Base-by-base conservation (phyloP, 2,888 invertebrate species). In the Leucoma salicis region DNA sequence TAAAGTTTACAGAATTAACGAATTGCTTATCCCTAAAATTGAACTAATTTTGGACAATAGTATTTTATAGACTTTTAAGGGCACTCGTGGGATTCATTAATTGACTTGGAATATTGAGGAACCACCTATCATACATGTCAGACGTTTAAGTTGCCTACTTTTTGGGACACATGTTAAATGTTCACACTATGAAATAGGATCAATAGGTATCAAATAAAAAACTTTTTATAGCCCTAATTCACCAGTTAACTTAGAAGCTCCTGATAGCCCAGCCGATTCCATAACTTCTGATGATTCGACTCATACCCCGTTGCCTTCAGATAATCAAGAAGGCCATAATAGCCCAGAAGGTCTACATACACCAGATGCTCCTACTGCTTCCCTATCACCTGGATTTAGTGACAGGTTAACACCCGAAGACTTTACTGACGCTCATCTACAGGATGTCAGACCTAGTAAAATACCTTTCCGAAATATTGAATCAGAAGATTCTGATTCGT, bases 1-100 rank as follows among this genome's bases (percentile, higher is more conserved):
- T 27, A 34, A 42, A 36, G 24, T 49, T 13, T 34, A 31, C 15
- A 18, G 27, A 10, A 45, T 49, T 7, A 32, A 49, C 39, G 42
- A 45, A 5, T 35, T 37, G 8, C 18, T 24, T 13, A 18, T 45
- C 14, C 34, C 45, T 14, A 7, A 42, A 34, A 40, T 49, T 31
- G 28, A 47, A 14, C 10, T 15, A 14, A 7, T 39, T 24, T 13
- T 43, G 21, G 33, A 42, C 5, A 35, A 31, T 3, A 32, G 41
- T 14, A 13, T 25, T 16, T 39, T 32, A 14, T 12, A 29, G 31
- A 41, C 44, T 25, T 48, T 42, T 33, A 48, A 43, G 39, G 46
- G 46, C 33, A 39, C 42, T 3, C 29, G 42, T 6, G 18, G 11
- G 25, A 39, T 46, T 2, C 46, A 46, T 13, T 36, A 46, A 25